phyloP scores from a whole-genome alignment of 2,113 vertebrate genomes.

The Nasalis larvatus region DNA sequence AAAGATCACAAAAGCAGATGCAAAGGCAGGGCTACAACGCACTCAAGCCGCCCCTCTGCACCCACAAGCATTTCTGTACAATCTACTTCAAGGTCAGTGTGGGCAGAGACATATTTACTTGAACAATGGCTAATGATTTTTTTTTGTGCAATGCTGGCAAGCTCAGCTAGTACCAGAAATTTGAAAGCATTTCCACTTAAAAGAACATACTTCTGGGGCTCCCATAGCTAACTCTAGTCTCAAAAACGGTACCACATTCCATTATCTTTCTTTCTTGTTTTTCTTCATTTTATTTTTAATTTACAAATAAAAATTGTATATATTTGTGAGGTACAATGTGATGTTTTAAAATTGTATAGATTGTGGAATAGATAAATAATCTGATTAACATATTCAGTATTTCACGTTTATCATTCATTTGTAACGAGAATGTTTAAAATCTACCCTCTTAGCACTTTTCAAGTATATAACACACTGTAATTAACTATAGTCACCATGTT shows the following conservation, averaged over 20 bases:
- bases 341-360: neutral
- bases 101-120: constrained; percentile 7
- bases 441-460: neutral
- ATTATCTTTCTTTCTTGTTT: neutral
- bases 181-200: constrained; percentile 33
- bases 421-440: neutral
- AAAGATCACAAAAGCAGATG: neutral
- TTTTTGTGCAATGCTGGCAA: neutral
- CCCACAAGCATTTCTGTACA: neutral
- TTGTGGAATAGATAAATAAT: neutral
- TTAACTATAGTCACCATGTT: neutral
- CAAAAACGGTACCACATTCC: neutral
- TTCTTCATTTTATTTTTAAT: neutral
- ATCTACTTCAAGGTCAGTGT: neutral
- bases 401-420: neutral
- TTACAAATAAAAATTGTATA: neutral
- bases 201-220: neutral
- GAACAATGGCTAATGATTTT: neutral
- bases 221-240: neutral
- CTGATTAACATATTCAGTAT: neutral
- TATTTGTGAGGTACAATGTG: neutral
- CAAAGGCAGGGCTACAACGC: neutral
- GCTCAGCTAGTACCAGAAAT: neutral
- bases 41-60: neutral
- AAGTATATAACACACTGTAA: neutral